These are phyloP conservation scores for Myotis planiceps DNA, from an alignment of 2,797 vertebrate genomes.

Conservation along the genomic window DNA sequence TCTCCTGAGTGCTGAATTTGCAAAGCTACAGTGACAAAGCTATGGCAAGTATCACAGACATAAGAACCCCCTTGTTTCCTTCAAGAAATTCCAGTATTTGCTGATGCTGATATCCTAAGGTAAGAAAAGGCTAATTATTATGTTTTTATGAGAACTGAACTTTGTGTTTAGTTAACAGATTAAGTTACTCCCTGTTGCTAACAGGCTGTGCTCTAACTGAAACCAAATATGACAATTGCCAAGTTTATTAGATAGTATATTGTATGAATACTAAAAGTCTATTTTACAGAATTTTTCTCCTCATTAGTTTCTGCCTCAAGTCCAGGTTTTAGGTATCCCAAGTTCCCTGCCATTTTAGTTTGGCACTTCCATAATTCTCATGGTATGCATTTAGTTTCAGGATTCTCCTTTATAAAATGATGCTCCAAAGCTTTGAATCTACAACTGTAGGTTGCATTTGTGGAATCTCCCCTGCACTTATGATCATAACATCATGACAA, in stretches of 20 bases:
- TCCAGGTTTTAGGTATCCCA: not conserved
- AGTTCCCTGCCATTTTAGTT: not conserved
- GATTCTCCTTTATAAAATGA: constrained; percentile 13
- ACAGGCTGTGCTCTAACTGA: constrained; percentile 69
- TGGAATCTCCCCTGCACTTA: not conserved
- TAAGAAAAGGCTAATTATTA: constrained; percentile 73
- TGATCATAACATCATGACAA: not conserved
- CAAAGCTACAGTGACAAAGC: constrained; percentile 17
- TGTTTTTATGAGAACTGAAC: constrained; percentile 62
- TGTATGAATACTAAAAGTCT: constrained; percentile 44
- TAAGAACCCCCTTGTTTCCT: not conserved
- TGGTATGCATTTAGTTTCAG: constrained; percentile 4
- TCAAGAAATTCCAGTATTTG: constrained; percentile 46
- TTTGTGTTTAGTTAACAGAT: constrained; percentile 71
- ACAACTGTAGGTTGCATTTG: not conserved
- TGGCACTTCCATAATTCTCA: not conserved
- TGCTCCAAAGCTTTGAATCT: not conserved
- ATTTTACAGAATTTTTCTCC: constrained; percentile 18
- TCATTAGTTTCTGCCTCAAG: constrained; percentile 19
- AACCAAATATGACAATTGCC: constrained; percentile 79
- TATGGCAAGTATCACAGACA: not conserved
- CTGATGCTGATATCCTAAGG: constrained; percentile 59
- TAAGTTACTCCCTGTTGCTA: constrained; percentile 27
- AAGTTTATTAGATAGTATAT: constrained; percentile 75
- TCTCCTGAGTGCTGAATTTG: constrained; percentile 53